phyloP scores from a whole-genome alignment of 2,113 vertebrate species.

The Corythaixoides concolor region DNA sequence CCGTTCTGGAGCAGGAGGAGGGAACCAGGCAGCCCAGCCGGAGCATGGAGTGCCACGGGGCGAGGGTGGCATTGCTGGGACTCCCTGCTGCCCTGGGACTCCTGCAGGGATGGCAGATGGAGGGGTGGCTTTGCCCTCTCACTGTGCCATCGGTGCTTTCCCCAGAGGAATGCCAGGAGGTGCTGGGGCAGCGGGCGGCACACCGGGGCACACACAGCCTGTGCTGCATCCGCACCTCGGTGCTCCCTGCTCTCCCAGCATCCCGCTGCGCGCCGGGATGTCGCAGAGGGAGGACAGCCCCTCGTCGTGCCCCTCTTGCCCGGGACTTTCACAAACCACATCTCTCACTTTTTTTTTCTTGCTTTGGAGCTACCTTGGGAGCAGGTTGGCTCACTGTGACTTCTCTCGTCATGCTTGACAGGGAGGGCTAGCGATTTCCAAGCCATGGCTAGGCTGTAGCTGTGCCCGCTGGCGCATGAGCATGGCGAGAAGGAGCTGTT shows the following conservation, averaged over 20 bases:
- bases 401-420: not conserved
- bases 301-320: not conserved
- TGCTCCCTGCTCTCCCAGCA: not conserved
- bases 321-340: not conserved
- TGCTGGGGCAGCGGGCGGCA: not conserved
- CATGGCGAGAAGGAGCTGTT: fast-evolving
- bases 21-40: fast-evolving
- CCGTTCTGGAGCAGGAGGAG: not conserved
- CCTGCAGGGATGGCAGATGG: fast-evolving
- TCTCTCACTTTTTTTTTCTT: not conserved
- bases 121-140: not conserved
- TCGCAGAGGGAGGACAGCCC: too few species aligned
- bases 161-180: not conserved
- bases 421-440: not conserved
- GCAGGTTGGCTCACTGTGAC: fast-evolving
- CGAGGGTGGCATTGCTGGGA: fast-evolving
- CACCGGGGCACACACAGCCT: fast-evolving
- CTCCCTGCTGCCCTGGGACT: not conserved
- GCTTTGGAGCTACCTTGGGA: not conserved
- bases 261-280: fast-evolving
- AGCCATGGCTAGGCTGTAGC: not conserved
- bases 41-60: too few species aligned
- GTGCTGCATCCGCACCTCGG: not conserved
- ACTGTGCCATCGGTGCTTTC: fast-evolving
- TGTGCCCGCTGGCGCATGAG: fast-evolving